Conservation (phyloP, 2,797 vertebrate species). For the Petrocephalus sullivani region DNA sequence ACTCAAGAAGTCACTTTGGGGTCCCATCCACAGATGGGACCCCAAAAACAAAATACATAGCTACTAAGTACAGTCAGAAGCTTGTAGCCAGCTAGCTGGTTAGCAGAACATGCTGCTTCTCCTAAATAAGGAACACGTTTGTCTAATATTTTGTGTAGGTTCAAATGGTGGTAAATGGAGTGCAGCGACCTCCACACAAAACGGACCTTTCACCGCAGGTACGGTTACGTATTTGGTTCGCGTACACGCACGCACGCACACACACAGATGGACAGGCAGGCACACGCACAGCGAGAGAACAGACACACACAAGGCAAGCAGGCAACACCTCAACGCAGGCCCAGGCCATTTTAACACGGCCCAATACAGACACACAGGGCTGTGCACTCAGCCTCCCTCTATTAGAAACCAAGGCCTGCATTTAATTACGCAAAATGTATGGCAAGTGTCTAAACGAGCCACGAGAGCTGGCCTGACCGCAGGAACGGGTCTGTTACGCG, state of each 20-base stretch:
- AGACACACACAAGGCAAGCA: not conserved
- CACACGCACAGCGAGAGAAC: not conserved
- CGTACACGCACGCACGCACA: not conserved
- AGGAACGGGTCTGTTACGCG: not conserved
- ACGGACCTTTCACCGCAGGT: not conserved
- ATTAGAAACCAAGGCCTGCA: not conserved
- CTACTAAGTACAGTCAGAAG: not conserved
- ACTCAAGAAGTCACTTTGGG: not conserved
- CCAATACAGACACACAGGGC: not conserved
- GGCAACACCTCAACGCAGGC: not conserved
- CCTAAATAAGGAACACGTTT: not conserved
- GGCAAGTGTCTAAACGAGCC: not conserved
- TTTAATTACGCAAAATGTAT: not conserved
- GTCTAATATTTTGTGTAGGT: not conserved
- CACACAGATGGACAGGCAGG: not conserved
- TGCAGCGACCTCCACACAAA: not conserved
- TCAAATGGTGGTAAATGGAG: not conserved
- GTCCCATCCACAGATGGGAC: not conserved
- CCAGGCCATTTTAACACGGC: not conserved
- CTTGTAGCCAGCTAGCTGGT: not conserved
- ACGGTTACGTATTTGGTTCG: constrained; percentile 14
- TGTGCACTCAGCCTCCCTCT: not conserved
- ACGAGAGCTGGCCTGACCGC: not conserved
- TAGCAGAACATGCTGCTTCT: not conserved
- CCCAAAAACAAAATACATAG: not conserved